These are phyloP conservation scores for Scleropages formosus DNA, from an alignment of 2,797 vertebrate genomes.

Conservation along the genomic window DNA sequence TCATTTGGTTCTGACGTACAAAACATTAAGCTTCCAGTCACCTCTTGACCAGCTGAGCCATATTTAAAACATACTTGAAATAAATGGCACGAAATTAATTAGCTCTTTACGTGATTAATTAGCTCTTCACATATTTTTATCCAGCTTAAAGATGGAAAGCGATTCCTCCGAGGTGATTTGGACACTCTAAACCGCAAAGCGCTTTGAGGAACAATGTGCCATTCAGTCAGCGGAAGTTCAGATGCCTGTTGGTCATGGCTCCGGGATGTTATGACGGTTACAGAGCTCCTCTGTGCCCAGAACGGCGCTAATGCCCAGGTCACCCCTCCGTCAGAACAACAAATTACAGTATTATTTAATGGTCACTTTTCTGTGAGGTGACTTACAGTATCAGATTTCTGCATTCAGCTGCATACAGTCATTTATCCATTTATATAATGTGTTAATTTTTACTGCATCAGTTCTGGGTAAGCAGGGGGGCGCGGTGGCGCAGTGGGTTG, in stretches of 20 bases:
- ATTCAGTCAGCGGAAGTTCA: too few relatives aligned
- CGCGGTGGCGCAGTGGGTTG: too few relatives aligned
- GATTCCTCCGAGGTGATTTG: slow-evolving; percentile 26
- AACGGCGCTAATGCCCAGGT: too few relatives aligned
- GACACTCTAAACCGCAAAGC: neutral
- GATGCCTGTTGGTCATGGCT: neutral
- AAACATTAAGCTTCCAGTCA: slow-evolving; percentile 25
- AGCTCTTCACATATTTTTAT: slow-evolving; percentile 30
- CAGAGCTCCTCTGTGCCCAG: neutral
- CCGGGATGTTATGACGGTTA: slow-evolving; percentile 17
- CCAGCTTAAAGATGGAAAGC: slow-evolving; percentile 17
- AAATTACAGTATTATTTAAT: too few relatives aligned
- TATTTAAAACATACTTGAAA: slow-evolving; percentile 26
- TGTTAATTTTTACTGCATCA: too few relatives aligned
- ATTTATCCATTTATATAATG: too few relatives aligned
- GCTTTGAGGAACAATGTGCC: neutral
- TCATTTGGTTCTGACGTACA: slow-evolving; percentile 13
- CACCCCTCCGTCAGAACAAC: too few relatives aligned
- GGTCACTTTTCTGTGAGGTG: too few relatives aligned
- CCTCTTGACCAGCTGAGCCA: slow-evolving; percentile 7
- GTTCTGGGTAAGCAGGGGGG: too few relatives aligned
- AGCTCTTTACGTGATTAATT: slow-evolving; percentile 29
- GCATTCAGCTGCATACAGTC: too few relatives aligned
- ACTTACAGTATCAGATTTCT: too few relatives aligned
- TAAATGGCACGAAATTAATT: slow-evolving; percentile 30